Evolutionary conservation across 2,888 invertebrate genomes (phyloP), one percentile per base, ranked within the genome.

Genomic region (Ormyrus labotus): DNA sequence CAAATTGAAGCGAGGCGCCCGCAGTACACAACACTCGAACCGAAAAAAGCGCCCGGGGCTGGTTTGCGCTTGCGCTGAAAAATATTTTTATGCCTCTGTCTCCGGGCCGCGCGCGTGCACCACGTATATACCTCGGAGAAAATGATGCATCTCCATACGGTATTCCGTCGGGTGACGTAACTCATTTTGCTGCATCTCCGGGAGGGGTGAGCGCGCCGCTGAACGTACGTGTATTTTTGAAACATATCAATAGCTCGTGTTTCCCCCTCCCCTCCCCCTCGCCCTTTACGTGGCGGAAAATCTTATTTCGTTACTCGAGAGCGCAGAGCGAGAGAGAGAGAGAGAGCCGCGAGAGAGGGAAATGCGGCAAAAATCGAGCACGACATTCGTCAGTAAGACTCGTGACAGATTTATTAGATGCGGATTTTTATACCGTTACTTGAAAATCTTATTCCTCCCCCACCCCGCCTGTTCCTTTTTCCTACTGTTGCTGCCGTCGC

Each of bases 351-450:
- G 34, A 34, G 34, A 34, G 34, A 34, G 34, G 48, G 60, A 75
- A 76, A 80, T 80, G 55, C 67, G 58, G 47, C 74, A 58, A 78
- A 78, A 78, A 78, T 78, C 65, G 74, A 70, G 57, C 64, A 51
- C 70, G 80, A 71, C 75, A 57, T 65, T 80, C 80, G 80, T 80
- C 75, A 80, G 61, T 71, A n/a, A 47, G 50, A 48, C 63, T 76
- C 47, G 72, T 72, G 80, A 81, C 72, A 76, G 71, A 81, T 81
- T 81, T 81, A 81, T 76, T 77, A 81, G 71, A 72, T 68, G 50
- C 58, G 68, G 61, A 71, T 80, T 76, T 71, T 76, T 58, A 69
- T 60, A 11, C 57, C 78, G 61, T 67, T 67, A 69, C 73, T 78
- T 69, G 68, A 78, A 78, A 78, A 71, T 78, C 71, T 71, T 71